These are phyloP conservation scores for Muscicapa adusta DNA, from an alignment of 2,113 vertebrate genomes.

Conservation along the genomic window DNA sequence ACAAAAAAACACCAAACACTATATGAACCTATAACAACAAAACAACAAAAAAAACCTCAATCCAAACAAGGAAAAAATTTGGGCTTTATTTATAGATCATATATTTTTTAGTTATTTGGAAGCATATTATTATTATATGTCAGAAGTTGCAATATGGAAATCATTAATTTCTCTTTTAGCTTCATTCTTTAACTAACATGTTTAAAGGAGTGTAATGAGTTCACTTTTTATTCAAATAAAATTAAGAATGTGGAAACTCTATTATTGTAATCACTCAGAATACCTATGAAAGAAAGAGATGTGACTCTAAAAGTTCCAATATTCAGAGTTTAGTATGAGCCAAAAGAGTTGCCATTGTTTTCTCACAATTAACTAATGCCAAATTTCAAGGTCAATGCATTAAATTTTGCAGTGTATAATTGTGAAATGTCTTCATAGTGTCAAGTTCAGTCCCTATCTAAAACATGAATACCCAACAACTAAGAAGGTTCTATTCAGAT, in stretches of 20 bases:
- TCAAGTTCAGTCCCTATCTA: neutral
- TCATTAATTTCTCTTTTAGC: neutral
- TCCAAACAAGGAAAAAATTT: neutral
- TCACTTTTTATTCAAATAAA: neutral
- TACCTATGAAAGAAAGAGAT: neutral
- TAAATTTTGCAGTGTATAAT: neutral
- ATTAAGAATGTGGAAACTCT: neutral
- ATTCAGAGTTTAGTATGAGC: neutral
- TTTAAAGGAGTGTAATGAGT: neutral
- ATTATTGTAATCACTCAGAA: neutral
- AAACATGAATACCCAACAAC: neutral
- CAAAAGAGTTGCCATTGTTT: neutral
- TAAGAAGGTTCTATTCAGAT: neutral
- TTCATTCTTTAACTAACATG: neutral
- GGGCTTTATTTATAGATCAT: neutral
- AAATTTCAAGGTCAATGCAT: accelerated
- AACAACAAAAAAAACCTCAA: too few species aligned
- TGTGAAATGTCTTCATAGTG: neutral
- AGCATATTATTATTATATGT: neutral
- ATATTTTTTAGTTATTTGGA: neutral
- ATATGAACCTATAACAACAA: neutral
- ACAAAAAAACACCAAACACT: too few species aligned
- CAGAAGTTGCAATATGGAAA: neutral
- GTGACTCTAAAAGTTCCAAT: neutral
- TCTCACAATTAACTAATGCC: neutral